Evolutionary conservation across 2,888 invertebrate genomes (phyloP).

Genomic region (Holacanthella duospinosa): DNA sequence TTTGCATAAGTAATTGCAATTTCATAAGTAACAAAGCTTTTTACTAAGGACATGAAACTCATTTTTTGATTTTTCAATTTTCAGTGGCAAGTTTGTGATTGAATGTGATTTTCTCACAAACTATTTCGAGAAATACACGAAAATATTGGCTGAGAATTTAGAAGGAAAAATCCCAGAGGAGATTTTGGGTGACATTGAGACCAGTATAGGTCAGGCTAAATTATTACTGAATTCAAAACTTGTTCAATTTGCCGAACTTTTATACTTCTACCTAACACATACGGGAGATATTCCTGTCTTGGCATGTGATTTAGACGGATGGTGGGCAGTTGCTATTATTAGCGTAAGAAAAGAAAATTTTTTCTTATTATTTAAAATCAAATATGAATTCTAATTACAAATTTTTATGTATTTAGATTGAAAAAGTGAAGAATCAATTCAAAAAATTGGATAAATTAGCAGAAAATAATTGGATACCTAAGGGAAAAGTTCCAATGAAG

Average conservation of each 20-base stretch:
- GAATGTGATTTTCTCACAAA: constrained; percentile 19
- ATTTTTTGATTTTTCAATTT: constrained; percentile 12
- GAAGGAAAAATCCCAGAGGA: constrained; percentile 22
- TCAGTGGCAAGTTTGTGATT: constrained; percentile 20
- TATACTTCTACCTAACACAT: constrained; percentile 28
- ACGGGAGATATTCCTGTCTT: constrained; percentile 22
- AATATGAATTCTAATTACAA: neutral
- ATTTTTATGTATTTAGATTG: neutral
- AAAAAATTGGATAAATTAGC: neutral
- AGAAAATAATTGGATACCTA: neutral
- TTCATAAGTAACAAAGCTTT: too few species aligned
- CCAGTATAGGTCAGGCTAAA: constrained; percentile 24
- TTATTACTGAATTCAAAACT: constrained; percentile 31
- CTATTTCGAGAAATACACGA: constrained; percentile 13
- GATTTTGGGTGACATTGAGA: constrained; percentile 23
- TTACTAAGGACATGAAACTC: constrained; percentile 1
- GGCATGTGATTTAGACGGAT: constrained; percentile 33
- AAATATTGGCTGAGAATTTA: constrained; percentile 4
- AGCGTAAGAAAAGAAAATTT: too few species aligned
- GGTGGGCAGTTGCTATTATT: constrained; percentile 36
- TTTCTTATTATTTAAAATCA: neutral
- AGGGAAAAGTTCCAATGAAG: neutral
- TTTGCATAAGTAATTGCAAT: too few species aligned
- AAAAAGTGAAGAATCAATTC: neutral
- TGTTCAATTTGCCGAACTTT: constrained; percentile 32